Conservation (phyloP, 2,797 vertebrate species). For the Enteromius unitaeniatus region DNA sequence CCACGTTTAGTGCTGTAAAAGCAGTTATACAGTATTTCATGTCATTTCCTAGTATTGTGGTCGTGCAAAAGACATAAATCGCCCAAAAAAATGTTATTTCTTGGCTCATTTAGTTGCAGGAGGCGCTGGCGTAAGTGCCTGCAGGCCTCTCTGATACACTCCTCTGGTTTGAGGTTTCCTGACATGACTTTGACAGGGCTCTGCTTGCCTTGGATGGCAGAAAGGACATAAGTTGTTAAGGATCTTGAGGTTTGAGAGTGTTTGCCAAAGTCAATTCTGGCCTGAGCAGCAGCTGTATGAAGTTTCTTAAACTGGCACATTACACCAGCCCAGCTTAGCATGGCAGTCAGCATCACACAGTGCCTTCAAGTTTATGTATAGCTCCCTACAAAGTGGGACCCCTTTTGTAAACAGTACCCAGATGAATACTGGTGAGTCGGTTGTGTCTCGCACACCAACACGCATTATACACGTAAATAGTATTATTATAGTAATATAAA, state of each 20-base stretch:
- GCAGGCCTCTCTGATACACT: constrained; percentile 40
- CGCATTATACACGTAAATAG: not conserved
- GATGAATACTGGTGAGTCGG: constrained; percentile 34
- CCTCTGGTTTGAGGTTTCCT: constrained; percentile 53
- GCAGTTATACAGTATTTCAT: constrained; percentile 18
- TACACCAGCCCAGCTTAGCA: constrained; percentile 24
- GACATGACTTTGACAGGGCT: constrained; percentile 48
- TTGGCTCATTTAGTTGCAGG: constrained; percentile 41
- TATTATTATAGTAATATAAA: not conserved
- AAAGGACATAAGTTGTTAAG: constrained; percentile 57
- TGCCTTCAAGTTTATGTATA: constrained; percentile 29
- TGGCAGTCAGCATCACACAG: constrained; percentile 34
- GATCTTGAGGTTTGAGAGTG: constrained; percentile 62
- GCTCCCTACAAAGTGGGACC: not conserved
- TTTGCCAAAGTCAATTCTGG: constrained; percentile 61
- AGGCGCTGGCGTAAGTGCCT: constrained; percentile 33
- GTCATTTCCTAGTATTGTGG: constrained; percentile 4
- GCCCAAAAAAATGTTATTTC: constrained; percentile 14
- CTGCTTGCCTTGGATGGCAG: constrained; percentile 63
- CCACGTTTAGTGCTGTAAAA: constrained; percentile 18
- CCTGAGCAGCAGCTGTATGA: constrained; percentile 54
- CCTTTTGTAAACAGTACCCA: not conserved
- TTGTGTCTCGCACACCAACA: not conserved
- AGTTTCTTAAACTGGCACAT: constrained; percentile 56
- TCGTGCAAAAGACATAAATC: constrained; percentile 23